Evolutionary conservation across 2,113 vertebrate genomes (phyloP).

Genomic region (Antechinus flavipes): DNA sequence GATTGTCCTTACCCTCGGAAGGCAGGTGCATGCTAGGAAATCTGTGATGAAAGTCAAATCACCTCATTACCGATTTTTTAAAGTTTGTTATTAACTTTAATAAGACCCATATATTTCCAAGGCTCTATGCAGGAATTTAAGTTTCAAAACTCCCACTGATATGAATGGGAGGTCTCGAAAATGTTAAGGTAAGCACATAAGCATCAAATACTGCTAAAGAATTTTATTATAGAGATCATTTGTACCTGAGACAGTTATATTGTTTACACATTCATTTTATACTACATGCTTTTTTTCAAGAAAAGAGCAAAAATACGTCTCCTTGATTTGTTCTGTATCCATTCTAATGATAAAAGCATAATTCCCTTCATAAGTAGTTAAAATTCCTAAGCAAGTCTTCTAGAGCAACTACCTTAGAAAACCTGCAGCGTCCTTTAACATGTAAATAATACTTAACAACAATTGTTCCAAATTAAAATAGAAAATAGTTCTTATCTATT

Average conservation of each 20-base stretch:
- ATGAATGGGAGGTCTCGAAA: slow-evolving; percentile 68
- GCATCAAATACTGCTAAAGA: slow-evolving; percentile 49
- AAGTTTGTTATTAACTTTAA: slow-evolving; percentile 53
- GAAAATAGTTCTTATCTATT: no score
- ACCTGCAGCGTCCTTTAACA: slow-evolving; percentile 20
- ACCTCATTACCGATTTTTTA: slow-evolving; percentile 49
- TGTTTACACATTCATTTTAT: slow-evolving; percentile 43
- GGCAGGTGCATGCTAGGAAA: slow-evolving; percentile 57
- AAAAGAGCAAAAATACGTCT: slow-evolving; percentile 53
- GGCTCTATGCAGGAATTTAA: slow-evolving; percentile 46
- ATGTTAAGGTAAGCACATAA: slow-evolving; percentile 50
- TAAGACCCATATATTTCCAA: slow-evolving; percentile 59
- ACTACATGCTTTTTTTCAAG: slow-evolving; percentile 47
- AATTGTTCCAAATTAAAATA: slow-evolving; percentile 16
- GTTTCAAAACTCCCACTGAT: slow-evolving; percentile 63
- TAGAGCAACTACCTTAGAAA: slow-evolving; percentile 21
- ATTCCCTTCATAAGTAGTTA: background rate
- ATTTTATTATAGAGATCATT: slow-evolving; percentile 68
- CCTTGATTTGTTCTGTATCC: slow-evolving; percentile 10
- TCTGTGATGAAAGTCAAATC: slow-evolving; percentile 48
- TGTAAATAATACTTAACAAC: slow-evolving; percentile 36
- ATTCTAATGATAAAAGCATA: slow-evolving; percentile 50
- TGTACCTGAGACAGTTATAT: slow-evolving; percentile 35
- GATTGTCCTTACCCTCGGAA: background rate
- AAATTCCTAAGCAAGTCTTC: slow-evolving; percentile 46